A percentile compares a stretch with the other conserved stretches of the same genome.
Conservation (phyloP, 2,113 vertebrate species). For the Phylloscopus trochilus region DNA sequence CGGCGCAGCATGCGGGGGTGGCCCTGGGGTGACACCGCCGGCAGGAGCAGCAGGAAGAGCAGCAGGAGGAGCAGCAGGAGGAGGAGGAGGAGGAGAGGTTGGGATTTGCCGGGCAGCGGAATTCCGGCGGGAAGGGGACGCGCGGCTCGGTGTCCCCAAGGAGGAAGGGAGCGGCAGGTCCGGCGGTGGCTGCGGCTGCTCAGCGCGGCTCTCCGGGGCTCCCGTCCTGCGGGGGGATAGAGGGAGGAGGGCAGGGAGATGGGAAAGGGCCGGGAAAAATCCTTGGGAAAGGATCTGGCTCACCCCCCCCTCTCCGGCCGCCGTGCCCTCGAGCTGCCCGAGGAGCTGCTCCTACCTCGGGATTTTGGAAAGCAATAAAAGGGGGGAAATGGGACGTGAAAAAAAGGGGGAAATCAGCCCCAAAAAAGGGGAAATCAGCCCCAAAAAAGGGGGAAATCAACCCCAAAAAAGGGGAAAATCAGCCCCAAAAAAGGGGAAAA, state of each 20-base stretch:
- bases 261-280: not conserved
- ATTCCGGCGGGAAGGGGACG: not conserved
- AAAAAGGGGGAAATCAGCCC: no score
- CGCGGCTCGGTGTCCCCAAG: not conserved
- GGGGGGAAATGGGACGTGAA: no score
- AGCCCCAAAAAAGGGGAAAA: no score
- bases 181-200: not conserved
- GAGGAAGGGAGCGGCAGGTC: not conserved
- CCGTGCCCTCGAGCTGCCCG: no score
- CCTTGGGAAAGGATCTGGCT: not conserved
- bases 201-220: not conserved
- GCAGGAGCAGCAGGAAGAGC: fast-evolving
- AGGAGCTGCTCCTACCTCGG: no score
- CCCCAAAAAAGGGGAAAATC: no score
- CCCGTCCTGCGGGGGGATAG: not conserved
- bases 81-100: not conserved
- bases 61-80: not conserved
- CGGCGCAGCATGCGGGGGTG: not conserved
- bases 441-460: no score
- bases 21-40: not conserved
- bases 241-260: not conserved
- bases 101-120: not conserved
- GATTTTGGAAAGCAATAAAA: no score
- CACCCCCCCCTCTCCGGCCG: no score
- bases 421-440: no score